These are phyloP conservation scores for Propithecus coquereli DNA, from an alignment of 2,113 vertebrate genomes.

Conservation along the genomic window DNA sequence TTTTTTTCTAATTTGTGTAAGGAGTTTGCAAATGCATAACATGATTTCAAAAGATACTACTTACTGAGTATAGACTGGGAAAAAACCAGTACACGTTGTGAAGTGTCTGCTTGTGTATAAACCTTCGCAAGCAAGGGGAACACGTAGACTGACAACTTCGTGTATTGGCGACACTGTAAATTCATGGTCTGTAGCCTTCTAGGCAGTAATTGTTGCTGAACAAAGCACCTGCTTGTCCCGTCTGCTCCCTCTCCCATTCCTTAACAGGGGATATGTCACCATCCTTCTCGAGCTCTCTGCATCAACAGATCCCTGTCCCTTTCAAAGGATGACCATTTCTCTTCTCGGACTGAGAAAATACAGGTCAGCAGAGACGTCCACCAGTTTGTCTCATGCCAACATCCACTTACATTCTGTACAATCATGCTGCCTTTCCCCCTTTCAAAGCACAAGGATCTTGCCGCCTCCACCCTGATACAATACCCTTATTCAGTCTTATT, in stretches of 20 bases:
- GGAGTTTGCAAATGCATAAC: not conserved
- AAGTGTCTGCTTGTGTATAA: not conserved
- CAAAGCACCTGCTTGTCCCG: not conserved
- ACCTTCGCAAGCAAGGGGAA: not conserved
- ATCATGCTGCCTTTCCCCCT: not conserved
- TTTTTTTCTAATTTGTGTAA: not conserved
- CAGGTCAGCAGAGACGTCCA: not conserved
- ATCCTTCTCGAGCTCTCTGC: not conserved
- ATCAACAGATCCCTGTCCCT: not conserved
- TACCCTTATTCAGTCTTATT: not conserved
- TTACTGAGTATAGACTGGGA: too few species aligned
- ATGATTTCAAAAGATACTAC: not conserved
- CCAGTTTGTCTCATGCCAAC: not conserved
- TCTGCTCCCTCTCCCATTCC: not conserved
- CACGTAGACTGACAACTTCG: not conserved
- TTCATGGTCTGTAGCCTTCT: not conserved
- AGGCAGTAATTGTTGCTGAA: not conserved
- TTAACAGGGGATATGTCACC: not conserved
- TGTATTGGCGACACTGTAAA: not conserved
- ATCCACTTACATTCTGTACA: not conserved
- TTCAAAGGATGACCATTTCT: not conserved
- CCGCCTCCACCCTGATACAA: not conserved
- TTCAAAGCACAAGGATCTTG: not conserved
- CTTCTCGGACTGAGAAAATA: not conserved
- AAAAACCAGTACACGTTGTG: fast-evolving